Evolutionary conservation across 2,888 invertebrate species (phyloP).

Genomic region (Abrostola tripartita): DNA sequence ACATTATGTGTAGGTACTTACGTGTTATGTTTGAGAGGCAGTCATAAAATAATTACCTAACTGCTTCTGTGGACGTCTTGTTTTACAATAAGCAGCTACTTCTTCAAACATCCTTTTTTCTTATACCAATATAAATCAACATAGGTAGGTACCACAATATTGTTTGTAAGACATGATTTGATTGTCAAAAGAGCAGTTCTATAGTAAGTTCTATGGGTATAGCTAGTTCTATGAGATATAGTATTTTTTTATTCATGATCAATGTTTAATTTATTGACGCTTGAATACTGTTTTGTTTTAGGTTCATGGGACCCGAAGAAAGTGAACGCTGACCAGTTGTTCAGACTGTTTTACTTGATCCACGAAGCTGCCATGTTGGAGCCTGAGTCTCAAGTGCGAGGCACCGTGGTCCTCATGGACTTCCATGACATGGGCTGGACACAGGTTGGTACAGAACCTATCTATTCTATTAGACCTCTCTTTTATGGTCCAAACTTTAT

Average conservation of each 20-base stretch:
- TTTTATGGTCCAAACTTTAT: background rate
- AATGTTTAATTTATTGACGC: background rate
- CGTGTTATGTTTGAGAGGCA: slow-evolving; percentile 17
- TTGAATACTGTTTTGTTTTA: slow-evolving; percentile 55
- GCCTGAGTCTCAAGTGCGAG: slow-evolving; percentile 93
- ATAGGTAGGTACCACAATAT: too few relatives aligned
- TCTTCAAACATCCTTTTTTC: too few relatives aligned
- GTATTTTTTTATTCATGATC: too few relatives aligned
- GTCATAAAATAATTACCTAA: slow-evolving; percentile 28
- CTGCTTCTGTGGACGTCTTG: background rate
- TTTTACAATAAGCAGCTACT: background rate
- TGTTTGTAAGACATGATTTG: too few relatives aligned
- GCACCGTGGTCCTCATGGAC: slow-evolving; percentile 94
- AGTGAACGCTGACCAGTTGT: slow-evolving; percentile 92
- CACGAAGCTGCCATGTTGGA: slow-evolving; percentile 91
- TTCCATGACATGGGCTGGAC: slow-evolving; percentile 93
- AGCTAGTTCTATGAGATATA: too few relatives aligned
- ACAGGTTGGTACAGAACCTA: slow-evolving; percentile 85
- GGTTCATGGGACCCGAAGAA: slow-evolving; percentile 93
- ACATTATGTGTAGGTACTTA: slow-evolving; percentile 17
- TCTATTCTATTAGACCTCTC: background rate
- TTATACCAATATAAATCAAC: too few relatives aligned
- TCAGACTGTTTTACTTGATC: slow-evolving; percentile 93
- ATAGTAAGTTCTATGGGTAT: too few relatives aligned
- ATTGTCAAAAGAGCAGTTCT: too few relatives aligned